Evolutionary conservation across 1,140 invertebrate genomes (phyloP), one percentile per base, ranked within the genome.

Genomic region (Heliconius hermathena): DNA sequence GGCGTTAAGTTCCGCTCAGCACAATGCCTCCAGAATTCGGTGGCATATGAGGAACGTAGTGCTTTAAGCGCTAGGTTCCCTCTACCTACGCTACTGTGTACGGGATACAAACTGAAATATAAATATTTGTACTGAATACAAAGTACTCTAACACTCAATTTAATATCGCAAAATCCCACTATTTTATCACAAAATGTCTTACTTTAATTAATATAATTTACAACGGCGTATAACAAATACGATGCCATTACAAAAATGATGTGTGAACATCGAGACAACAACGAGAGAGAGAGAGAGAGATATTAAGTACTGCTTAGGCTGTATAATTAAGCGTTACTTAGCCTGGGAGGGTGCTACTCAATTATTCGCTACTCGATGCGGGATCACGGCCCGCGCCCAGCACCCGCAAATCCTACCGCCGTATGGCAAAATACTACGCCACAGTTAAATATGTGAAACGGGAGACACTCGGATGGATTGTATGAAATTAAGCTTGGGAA

Each of bases 311-410:
- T 90, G 88, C 86, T 91, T 89, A 88, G 90, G 88, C 90, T 86
- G 86, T 89, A 89, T 91, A 92, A 92, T 93, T 92, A 93, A 92
- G 91, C 82, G 90, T 86, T 85, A 88, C 89, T 92, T 90, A 89
- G 33, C 33, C 33, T 36, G 33, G 81, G 77, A 71, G 79, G 88
- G 88, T 84, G 85, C 86, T 87, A 87, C 88, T 92, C 88, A 91
- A 93, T 92, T 93, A 92, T 92, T 90, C 85, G 88, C 87, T 90
- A 91, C 88, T 88, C 79, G 88, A 93, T 93, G 92, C 91, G 87
- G 83, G 91, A 90, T 92, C 91, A 93, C 90, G 91, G 74, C 81
- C 77, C 78, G 75, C 74, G 66, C 81, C 82, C 77, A 57, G 52
- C 75, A 52, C 73, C 85, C 80, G 81, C 87, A 92, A 88, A 92